phyloP scores from a whole-genome alignment of 2,888 invertebrate species.

The Tipula vernalis region DNA sequence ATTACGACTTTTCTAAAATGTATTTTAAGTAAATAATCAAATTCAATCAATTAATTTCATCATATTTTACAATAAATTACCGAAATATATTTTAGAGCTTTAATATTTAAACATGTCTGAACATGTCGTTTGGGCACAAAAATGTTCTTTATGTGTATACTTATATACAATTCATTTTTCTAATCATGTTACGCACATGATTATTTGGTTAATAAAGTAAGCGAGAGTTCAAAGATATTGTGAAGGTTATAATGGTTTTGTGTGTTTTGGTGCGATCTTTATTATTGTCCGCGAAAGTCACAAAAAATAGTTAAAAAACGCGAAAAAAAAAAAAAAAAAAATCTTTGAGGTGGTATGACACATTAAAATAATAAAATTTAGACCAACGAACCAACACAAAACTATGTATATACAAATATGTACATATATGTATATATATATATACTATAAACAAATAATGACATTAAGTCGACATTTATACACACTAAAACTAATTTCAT shows the following conservation, averaged over 20 bases:
- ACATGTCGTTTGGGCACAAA: not conserved
- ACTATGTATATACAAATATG: not conserved
- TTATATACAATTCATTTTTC: not conserved
- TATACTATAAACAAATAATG: not conserved
- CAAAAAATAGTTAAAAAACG: not conserved
- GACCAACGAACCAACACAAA: not conserved
- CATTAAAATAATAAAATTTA: not conserved
- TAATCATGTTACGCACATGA: slow-evolving; percentile 4
- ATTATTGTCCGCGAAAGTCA: not conserved
- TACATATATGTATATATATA: not conserved
- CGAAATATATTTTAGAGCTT: not conserved
- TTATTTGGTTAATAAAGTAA: not conserved
- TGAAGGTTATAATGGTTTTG: not conserved
- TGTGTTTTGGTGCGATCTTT: not conserved
- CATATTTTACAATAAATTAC: not conserved
- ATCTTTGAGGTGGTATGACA: not conserved
- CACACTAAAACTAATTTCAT: not conserved
- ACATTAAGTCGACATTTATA: not conserved
- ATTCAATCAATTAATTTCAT: not conserved
- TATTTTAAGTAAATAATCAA: too few species aligned
- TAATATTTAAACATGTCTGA: not conserved
- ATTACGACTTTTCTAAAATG: too few species aligned
- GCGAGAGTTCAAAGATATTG: not conserved
- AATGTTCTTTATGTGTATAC: not conserved
- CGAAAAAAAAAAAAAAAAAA: not conserved